Base-by-base conservation (phyloP, 2,113 vertebrate genomes). In the Stigmatopora argus region DNA sequence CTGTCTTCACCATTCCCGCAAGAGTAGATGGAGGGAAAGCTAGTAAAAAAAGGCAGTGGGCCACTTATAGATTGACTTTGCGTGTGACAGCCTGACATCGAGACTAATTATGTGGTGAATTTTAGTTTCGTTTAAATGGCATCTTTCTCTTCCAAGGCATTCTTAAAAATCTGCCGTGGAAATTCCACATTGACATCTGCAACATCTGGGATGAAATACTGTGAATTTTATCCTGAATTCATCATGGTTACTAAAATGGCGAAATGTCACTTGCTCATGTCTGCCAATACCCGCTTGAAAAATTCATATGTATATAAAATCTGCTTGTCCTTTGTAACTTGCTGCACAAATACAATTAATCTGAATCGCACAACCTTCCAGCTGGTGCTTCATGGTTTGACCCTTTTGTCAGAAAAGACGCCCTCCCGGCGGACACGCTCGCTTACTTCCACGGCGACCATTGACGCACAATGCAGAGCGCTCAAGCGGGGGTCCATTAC, bases 1-100 rank as follows among this genome's bases (percentile, higher is more conserved):
- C 80, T 74, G 72, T 78, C 38, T 41, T 41, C 79, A 69, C 68
- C 18, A 3, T n/a, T 70, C 70, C 72, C 14, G 1, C 57, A 64
- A 80, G 67, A 66, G 1, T 3, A 69, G 63, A 75, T 72, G 52
- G 26, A 77, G 26, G 46, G 72, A 70, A 61, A 59, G 59, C 52
- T 45, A 73, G 67, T 31, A 31, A 15, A 49, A 78, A 77, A 45
- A 21, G 6, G 9, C 69, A 9, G 23, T 7, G 4, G 71, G 53
- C 63, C 34, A 65, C 65, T 69, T 34, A 38, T 70, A 72, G 23
- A 69, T 46, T 57, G 35, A 10, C 34, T 75, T 69, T 71, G 47
- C 41, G 51, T 60, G 55, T 69, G 59, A 81, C 47, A 64, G 51
- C 47, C 48, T 58, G 64, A 62, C 55, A 56, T 60, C 18, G 1